Evolutionary conservation across 2,888 invertebrate species (phyloP).

Genomic region (Drosophila pseudotalamancana): DNA sequence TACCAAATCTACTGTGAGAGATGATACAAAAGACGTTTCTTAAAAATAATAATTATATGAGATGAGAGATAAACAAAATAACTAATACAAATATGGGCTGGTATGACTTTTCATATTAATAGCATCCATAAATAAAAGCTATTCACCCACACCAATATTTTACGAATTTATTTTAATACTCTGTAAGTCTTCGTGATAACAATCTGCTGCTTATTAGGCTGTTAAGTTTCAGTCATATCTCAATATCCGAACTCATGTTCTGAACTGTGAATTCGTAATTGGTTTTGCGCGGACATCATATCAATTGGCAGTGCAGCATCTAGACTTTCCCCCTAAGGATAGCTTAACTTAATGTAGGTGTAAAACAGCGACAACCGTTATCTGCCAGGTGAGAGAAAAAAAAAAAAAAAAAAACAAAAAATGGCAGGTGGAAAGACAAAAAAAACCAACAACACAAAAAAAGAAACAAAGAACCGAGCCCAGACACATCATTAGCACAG

Average conservation of each 20-base stretch:
- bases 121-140: too few relatives aligned
- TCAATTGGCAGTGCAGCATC: slow-evolving; percentile 41
- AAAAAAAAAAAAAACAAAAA: not conserved
- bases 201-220: not conserved
- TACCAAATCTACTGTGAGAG: not conserved
- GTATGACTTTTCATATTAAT: too few relatives aligned
- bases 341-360: slow-evolving; percentile 62
- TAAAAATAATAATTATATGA: too few relatives aligned
- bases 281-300: slow-evolving; percentile 50
- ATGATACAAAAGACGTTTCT: too few relatives aligned
- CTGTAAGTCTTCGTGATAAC: not conserved
- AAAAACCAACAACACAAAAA: not conserved
- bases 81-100: too few relatives aligned
- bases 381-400: slow-evolving; percentile 45
- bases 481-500: slow-evolving; percentile 72
- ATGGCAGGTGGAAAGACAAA: slow-evolving; percentile 18
- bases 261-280: slow-evolving; percentile 43
- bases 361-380: slow-evolving; percentile 53
- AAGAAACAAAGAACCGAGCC: slow-evolving; percentile 16
- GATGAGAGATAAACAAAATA: too few relatives aligned
- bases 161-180: too few relatives aligned
- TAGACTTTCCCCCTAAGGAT: slow-evolving; percentile 43
- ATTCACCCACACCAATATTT: too few relatives aligned
- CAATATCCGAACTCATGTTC: slow-evolving; percentile 5
- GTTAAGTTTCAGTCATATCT: not conserved